Evolutionary conservation across 2,888 invertebrate species (phyloP), one percentile per base, ranked within the genome.

Genomic region (Agonopterix heracliana): DNA sequence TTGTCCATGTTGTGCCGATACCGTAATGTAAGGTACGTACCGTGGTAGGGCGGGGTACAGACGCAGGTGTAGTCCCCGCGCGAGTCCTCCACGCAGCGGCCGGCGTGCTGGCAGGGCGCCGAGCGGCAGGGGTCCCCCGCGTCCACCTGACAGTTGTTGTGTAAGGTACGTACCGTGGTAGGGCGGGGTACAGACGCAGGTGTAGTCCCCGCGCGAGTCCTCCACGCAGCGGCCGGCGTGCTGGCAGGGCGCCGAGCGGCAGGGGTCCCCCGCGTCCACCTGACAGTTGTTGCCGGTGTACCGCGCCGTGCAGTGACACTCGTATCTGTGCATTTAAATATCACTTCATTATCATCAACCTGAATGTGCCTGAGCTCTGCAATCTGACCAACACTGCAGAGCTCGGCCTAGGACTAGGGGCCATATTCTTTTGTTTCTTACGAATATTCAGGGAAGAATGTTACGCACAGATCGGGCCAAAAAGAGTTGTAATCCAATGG

Each of bases 281-380:
- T 96, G 93, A 83, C 97, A 97, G 84, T 96, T 95, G 85, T 94
- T 94, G 59, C 97, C 96, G 49, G 94, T 92, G 81, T 95, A 97
- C 49, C 96, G 92, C 35, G 95, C 92, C 51, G 93, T 90, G 86
- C 97, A 97, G 72, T 92, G 92, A 80, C 97, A 97, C 71, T 94
- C 93, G 80, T 96, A 96, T 54, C 92, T 87, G 59, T 11, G 1
- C 4, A 13, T 14, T 13, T 13, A 1, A 34, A 46, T 34, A 44
- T 8, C 10, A 34, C 26, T 12, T 7, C 10, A 36, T 36, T 36
- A n/a, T 9, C 36, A 36, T 43, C 46, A 36, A 2, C 36, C 3
- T 17, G 2, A 3, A 17, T 17, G 2, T 17, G 17, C 17, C 17
- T 17, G 17, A 17, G 17, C 17, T 17, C 17, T 17, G 2, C 17